Conservation (phyloP, 2,888 invertebrate species). For the Tipula vernalis region DNA sequence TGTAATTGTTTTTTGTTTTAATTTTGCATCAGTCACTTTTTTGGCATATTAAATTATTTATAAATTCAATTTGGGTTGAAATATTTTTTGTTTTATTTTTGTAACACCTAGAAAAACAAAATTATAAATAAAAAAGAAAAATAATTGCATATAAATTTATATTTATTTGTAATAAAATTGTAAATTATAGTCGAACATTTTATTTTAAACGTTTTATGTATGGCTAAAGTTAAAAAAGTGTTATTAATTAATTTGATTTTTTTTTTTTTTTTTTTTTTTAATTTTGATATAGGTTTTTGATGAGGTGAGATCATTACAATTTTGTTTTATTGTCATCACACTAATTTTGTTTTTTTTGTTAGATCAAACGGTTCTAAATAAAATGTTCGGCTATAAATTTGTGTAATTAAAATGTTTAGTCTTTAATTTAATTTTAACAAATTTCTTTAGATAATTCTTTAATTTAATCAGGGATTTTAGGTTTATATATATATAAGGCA, state of each 20-base stretch:
- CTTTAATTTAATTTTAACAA: not conserved
- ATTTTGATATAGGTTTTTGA: not conserved
- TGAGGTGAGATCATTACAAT: not conserved
- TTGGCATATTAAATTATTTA: not conserved
- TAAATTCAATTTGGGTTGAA: not conserved
- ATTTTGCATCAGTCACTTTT: slow-evolving; percentile 1
- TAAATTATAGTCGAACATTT: not conserved
- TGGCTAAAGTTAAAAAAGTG: not conserved
- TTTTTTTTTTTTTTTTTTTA: not conserved
- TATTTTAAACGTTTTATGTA: not conserved
- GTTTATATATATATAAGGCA: not conserved
- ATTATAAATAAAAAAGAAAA: not conserved
- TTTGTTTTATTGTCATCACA: not conserved
- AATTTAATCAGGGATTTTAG: not conserved
- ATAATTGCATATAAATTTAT: not conserved
- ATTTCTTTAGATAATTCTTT: not conserved
- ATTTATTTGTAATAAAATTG: not conserved
- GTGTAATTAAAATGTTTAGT: not conserved
- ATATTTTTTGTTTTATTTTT: not conserved
- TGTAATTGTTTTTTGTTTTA: not conserved
- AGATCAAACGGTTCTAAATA: not conserved
- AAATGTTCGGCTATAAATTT: not conserved
- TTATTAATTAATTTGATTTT: not conserved
- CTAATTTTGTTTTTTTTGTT: not conserved
- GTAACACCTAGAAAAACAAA: not conserved